phyloP scores from a whole-genome alignment of 2,113 vertebrate genomes.

The Scomber scombrus region DNA sequence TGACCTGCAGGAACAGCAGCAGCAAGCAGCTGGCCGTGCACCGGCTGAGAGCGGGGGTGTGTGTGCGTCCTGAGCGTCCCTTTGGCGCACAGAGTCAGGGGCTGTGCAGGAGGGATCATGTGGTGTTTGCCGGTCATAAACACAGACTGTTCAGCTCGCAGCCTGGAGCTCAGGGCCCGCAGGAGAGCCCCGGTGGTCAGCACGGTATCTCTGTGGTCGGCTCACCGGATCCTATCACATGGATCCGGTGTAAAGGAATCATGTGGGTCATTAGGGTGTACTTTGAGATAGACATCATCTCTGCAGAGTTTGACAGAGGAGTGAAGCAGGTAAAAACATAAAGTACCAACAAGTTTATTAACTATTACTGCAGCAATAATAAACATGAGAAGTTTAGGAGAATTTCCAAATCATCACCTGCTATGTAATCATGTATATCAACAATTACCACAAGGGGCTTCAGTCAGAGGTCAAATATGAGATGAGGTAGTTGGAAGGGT shows the following conservation, averaged over 20 bases:
- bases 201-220: conserved; percentile 69
- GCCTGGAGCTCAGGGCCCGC: neutral
- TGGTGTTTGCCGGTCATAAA: conserved; percentile 26
- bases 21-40: neutral
- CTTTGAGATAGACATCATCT: conserved; percentile 63
- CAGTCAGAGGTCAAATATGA: neutral
- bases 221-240: conserved; percentile 73
- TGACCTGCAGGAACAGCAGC: neutral
- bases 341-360: neutral
- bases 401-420: neutral
- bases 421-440: neutral
- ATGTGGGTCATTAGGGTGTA: conserved; percentile 54
- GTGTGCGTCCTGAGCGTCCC: neutral
- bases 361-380: no score
- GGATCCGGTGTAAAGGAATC: conserved; percentile 68
- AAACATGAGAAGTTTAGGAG: no score
- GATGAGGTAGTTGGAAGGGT: neutral
- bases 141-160: conserved; percentile 58
- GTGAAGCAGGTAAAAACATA: conserved; percentile 69
- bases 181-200: neutral
- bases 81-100: neutral
- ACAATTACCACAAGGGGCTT: neutral
- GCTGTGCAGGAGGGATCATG: conserved; percentile 18
- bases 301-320: conserved; percentile 70
- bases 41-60: neutral